Evolutionary conservation across 2,888 invertebrate genomes (phyloP).

Genomic region (Lasioglossum calceatum): DNA sequence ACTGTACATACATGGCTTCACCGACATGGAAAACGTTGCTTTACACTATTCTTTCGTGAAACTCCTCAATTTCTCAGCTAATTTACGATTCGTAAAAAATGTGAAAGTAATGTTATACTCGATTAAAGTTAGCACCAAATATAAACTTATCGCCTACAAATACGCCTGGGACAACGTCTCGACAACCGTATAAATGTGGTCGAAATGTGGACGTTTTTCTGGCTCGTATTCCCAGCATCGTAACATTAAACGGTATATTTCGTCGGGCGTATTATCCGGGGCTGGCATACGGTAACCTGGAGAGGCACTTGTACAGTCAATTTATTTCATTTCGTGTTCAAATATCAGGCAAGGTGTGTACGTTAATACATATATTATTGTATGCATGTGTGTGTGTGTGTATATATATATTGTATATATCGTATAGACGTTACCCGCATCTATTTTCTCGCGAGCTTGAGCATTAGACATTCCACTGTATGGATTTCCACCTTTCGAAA

Average conservation of each 20-base stretch:
- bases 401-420: not conserved
- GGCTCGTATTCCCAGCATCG: conserved; percentile 98
- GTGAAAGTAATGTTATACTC: conserved; percentile 19
- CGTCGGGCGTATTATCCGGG: conserved; percentile 94
- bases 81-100: conserved; percentile 16
- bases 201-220: conserved; percentile 96
- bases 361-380: not conserved
- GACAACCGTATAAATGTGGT: conserved; percentile 92
- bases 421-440: conserved; percentile 89
- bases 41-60: not conserved
- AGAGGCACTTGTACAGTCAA: conserved; percentile 25
- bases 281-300: conserved; percentile 97
- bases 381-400: too few relatives aligned
- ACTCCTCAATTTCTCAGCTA: conserved; percentile 22
- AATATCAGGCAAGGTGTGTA: not conserved
- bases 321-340: not conserved
- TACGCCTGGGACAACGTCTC: conserved; percentile 87
- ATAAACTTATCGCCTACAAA: conserved; percentile 55
- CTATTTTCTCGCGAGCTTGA: conserved; percentile 96
- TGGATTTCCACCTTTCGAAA: conserved; percentile 96
- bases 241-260: conserved; percentile 95
- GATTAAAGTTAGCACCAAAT: conserved; percentile 38
- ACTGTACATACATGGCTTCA: conserved; percentile 23
- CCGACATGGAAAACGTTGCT: conserved; percentile 13
- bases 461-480: conserved; percentile 98